Evolutionary conservation across 1,140 invertebrate genomes (phyloP).

Genomic region (Hydropsyche tenuis): DNA sequence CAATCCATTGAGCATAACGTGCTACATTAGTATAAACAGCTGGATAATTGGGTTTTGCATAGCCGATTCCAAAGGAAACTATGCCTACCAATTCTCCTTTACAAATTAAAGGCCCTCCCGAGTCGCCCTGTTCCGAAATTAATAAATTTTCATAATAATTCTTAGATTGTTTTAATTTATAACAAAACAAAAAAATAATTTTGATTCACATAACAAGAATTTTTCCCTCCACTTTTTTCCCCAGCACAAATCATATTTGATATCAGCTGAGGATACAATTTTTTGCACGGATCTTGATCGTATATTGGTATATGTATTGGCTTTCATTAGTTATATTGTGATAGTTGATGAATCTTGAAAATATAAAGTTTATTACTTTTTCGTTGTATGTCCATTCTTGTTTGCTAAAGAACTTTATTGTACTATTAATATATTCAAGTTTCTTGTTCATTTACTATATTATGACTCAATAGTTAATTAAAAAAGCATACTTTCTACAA

Average conservation of each 20-base stretch:
- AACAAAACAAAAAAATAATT: not conserved
- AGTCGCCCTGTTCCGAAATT: conserved; percentile 53
- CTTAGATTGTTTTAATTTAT: no score
- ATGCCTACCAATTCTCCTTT: conserved; percentile 64
- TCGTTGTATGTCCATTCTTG: no score
- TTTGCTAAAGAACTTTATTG: no score
- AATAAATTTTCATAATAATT: no score
- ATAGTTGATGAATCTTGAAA: no score
- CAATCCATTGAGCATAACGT: conserved; percentile 66
- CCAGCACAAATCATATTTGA: conserved; percentile 29
- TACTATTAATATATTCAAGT: not conserved
- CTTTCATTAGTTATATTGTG: not conserved
- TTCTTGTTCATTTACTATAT: no score
- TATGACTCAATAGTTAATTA: not conserved
- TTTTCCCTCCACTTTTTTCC: conserved; percentile 35
- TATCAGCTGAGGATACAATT: not conserved
- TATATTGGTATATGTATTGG: not conserved
- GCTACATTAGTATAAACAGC: conserved; percentile 66
- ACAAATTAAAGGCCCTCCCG: conserved; percentile 61
- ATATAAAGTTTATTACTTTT: not conserved
- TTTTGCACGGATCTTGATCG: not conserved
- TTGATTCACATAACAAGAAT: conserved; percentile 49
- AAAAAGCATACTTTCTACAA: not conserved
- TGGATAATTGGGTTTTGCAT: conserved; percentile 55
- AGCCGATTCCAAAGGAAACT: conserved; percentile 61